phyloP scores from a whole-genome alignment of 1,140 invertebrate genomes.

The Drosophila fuyamai region DNA sequence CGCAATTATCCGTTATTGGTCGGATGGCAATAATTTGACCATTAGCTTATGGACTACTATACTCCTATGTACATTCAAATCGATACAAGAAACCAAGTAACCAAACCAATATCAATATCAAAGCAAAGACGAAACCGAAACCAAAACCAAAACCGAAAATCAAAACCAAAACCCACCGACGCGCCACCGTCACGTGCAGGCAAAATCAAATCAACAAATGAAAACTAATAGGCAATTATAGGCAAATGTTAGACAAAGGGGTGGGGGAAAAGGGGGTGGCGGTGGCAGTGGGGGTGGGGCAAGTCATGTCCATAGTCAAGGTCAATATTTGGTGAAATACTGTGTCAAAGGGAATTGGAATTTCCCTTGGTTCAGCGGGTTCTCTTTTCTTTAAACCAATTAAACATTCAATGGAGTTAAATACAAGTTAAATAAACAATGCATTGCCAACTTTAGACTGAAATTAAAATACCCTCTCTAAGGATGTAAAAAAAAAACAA shows the following conservation, averaged over 20 bases:
- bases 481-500: no score
- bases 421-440: no score
- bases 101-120: conserved; percentile 17
- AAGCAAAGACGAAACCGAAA: conserved; percentile 5
- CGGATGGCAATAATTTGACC: conserved; percentile 10
- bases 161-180: conserved; percentile 14
- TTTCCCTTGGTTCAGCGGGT: background rate
- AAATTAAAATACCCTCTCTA: no score
- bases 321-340: conserved; percentile 5
- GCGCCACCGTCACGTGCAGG: conserved; percentile 65
- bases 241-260: conserved; percentile 47
- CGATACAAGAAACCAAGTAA: conserved; percentile 39
- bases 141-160: background rate
- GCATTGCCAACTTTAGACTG: no score
- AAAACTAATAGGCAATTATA: conserved; percentile 80
- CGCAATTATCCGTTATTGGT: conserved; percentile 29
- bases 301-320: background rate
- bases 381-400: no score
- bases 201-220: conserved; percentile 73
- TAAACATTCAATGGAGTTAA: background rate
- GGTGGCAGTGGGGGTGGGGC: background rate
- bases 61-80: conserved; percentile 17
- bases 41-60: conserved; percentile 15
- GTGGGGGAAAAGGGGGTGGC: background rate
- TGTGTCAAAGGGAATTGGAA: background rate